Conservation (phyloP, 2,888 invertebrate genomes). For the Kryphioiulus occultus region DNA sequence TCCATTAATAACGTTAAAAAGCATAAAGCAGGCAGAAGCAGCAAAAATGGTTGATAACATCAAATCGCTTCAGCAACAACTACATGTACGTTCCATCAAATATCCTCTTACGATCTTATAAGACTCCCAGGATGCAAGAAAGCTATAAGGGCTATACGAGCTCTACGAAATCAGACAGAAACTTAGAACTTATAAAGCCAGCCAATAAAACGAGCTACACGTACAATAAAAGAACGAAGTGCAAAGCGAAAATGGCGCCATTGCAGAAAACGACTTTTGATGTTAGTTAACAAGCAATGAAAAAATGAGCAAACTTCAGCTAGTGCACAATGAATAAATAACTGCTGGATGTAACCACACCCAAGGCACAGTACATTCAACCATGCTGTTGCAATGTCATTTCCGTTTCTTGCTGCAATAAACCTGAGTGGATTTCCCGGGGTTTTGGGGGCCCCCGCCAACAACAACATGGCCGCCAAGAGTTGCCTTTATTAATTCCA, state of each 20-base stretch:
- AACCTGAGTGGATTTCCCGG: constrained; percentile 11
- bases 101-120: no score
- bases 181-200: no score
- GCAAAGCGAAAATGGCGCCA: background rate
- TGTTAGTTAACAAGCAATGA: background rate
- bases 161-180: no score
- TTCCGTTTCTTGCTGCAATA: background rate
- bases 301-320: background rate
- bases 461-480: constrained; percentile 20
- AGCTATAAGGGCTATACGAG: no score
- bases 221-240: no score
- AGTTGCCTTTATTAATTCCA: background rate
- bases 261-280: background rate
- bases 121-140: no score
- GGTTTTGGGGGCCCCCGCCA: background rate
- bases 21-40: no score
- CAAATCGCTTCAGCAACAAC: no score
- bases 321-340: background rate
- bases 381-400: background rate
- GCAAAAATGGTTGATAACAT: no score
- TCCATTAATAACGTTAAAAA: no score
- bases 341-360: background rate
- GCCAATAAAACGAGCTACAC: no score
- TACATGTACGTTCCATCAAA: no score
- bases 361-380: background rate